A percentile compares a stretch with the other conserved stretches of the same genome.
phyloP scores from a whole-genome alignment of 2,888 invertebrate species.

The Helobdella robusta region DNA sequence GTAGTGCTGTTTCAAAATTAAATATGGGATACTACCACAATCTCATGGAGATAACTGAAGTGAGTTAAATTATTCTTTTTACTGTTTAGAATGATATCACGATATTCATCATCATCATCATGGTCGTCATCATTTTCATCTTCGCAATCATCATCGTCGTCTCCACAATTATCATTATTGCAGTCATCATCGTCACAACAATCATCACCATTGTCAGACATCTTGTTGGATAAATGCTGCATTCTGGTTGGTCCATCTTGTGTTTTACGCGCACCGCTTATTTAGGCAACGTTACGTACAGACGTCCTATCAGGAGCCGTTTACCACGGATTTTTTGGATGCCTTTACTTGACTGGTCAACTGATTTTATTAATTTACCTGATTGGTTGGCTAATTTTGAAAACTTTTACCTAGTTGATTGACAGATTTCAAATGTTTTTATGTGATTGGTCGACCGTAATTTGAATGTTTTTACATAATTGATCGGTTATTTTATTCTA shows the following conservation, averaged over 20 bases:
- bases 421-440: too few species aligned
- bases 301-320: slow-evolving; percentile 27
- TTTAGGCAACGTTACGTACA: slow-evolving; percentile 21
- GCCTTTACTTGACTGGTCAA: slow-evolving; percentile 19
- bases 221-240: slow-evolving; percentile 24
- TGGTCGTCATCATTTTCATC: too few species aligned
- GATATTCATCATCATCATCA: too few species aligned
- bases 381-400: neutral
- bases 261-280: slow-evolving; percentile 20
- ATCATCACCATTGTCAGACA: neutral
- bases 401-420: too few species aligned
- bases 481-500: too few species aligned
- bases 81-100: neutral
- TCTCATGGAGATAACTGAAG: slow-evolving; percentile 16
- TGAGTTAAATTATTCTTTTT: neutral
- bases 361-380: neutral
- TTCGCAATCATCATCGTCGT: too few species aligned
- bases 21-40: neutral
- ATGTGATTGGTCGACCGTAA: too few species aligned
- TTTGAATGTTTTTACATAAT: too few species aligned
- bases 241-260: slow-evolving; percentile 21
- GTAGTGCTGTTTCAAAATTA: too few species aligned
- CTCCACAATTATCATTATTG: too few species aligned
- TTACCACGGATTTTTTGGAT: slow-evolving; percentile 23
- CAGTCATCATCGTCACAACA: too few species aligned